Evolutionary conservation across 2,113 vertebrate genomes (phyloP).

Genomic region (Mustela lutreola): DNA sequence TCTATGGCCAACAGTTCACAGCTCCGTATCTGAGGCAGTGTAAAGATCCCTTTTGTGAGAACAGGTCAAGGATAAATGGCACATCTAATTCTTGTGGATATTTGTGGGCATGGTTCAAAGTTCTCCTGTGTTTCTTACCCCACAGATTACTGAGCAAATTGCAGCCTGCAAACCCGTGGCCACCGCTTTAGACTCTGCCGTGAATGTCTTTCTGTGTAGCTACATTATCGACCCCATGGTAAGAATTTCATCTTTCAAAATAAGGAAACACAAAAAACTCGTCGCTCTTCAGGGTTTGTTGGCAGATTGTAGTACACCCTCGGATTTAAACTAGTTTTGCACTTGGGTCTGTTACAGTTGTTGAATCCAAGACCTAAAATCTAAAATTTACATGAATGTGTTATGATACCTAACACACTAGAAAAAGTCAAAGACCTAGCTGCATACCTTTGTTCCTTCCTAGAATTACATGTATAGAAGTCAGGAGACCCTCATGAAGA

Average conservation of each 20-base stretch:
- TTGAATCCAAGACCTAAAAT: background rate
- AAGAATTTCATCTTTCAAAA: conserved; percentile 82
- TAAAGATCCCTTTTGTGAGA: background rate
- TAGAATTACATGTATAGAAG: background rate
- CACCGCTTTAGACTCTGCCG: conserved; percentile 93
- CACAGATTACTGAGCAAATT: conserved; percentile 92
- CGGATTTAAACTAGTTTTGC: background rate
- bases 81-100: background rate
- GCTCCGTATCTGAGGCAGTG: rapidly evolving
- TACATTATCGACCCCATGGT: conserved; percentile 95
- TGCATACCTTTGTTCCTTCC: background rate
- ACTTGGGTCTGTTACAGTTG: background rate
- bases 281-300: too few species aligned
- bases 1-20: rapidly evolving
- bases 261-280: background rate
- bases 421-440: background rate
- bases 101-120: background rate
- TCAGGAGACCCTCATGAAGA: background rate
- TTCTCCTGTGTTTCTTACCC: conserved; percentile 14
- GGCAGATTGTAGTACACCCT: rapidly evolving
- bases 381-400: background rate
- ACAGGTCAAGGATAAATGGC: background rate
- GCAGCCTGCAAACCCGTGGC: conserved; percentile 95
- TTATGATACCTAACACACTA: background rate
- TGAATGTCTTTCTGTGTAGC: conserved; percentile 93